Conservation (phyloP, 2,797 vertebrate genomes). For the Meriones psammophilus region DNA sequence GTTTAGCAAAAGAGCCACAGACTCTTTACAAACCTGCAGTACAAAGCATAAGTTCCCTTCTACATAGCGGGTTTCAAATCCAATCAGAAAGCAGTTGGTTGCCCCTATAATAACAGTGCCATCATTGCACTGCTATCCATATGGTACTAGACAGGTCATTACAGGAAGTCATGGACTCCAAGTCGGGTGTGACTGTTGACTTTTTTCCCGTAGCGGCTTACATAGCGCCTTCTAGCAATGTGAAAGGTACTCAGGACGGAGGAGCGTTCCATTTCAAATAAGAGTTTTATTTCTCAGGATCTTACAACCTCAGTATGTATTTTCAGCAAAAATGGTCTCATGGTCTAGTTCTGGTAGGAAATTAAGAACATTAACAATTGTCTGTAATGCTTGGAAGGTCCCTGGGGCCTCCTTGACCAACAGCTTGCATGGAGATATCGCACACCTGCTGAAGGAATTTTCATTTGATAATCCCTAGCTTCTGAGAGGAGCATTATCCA, state of each 20-base stretch:
- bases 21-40: not conserved
- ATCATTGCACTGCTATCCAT: not conserved
- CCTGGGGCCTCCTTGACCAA: not conserved
- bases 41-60: not conserved
- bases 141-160: not conserved
- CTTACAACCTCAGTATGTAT: not conserved
- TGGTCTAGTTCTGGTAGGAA: not conserved
- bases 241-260: not conserved
- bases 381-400: not conserved
- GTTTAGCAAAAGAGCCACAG: not conserved
- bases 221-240: not conserved
- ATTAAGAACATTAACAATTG: not conserved
- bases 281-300: not conserved
- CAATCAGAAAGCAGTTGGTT: not conserved
- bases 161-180: not conserved
- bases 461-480: not conserved
- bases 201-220: not conserved
- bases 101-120: not conserved
- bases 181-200: not conserved
- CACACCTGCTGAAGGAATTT: not conserved
- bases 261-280: not conserved
- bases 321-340: not conserved
- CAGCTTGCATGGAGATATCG: not conserved
- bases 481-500: not conserved
- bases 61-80: not conserved